Evolutionary conservation across 64 coral and sea anemone genomes (phyloP), one percentile per base, ranked within the genome.

Genomic region (Hydrozoanthus tunicans): DNA sequence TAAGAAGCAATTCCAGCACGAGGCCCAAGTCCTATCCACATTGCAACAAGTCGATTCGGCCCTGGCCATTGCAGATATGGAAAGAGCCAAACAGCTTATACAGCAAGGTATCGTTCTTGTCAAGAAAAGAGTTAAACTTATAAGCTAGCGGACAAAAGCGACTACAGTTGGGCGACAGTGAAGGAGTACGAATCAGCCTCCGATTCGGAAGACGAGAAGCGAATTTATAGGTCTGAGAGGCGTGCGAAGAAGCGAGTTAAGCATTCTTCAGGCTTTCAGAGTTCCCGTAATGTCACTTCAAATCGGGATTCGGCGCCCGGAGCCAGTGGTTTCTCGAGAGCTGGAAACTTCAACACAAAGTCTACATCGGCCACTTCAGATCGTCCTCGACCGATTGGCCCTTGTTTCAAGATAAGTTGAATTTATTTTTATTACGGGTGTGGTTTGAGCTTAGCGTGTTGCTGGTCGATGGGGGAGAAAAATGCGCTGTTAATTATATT

Each of bases 241-340:
- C 74, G 74, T 77, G 74, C 74, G 74, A 51, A 77, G 43, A 77
- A 77, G 54, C 74, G 74, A 4, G 74, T 77, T 52, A 77, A 14
- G 74, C 74, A 77, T 77, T 3, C 74, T 17, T 26, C 72, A 27
- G 72, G 72, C 23, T 75, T 75, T 75, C 72, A 75, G 72, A 75
- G 32, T 27, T 77, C 74, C 12, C 74, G 74, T 10, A 77, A 14
- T 51, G 74, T 77, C 12, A 77, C 52, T 77, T 77, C 74, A 2
- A 77, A 77, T 77, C 51, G 74, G 74, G 74, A 54, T 8, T 77
- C 12, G 43, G 74, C 14, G 52, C 51, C 74, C 74, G 74, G 74
- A 77, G 74, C 74, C 74, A 77, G 74, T 77, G 74, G 74, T 77
- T 77, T 77, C 74, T 53, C 74, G 12, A 77, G 74, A 77, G 54